Base-by-base conservation (phyloP, 1,140 invertebrate genomes). In the Cataglyphis hispanica region DNA sequence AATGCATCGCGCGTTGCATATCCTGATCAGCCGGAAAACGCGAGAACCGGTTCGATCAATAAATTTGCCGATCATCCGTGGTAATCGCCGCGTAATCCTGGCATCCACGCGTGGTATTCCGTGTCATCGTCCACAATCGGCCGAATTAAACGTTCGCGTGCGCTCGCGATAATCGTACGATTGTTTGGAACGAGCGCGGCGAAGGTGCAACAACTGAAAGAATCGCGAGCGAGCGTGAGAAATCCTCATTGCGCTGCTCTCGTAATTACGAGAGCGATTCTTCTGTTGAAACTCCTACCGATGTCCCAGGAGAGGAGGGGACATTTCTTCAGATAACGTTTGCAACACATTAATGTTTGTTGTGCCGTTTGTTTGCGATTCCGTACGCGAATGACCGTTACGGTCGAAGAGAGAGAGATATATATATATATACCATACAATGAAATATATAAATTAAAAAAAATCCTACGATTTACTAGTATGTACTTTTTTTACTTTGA, bases 171-270 rank as follows among this genome's bases (percentile, higher is more conserved):
- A 60, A 60, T 83, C 43, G 56, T 74, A 11, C 40, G 27, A 16
- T 58, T 76, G 64, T 40, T 58, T 34, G 13, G 22, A 27, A 22
- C 34, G 2, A 40, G 22, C 22, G 74, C 34, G 58, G 40, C 31
- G 53, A 74, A 61, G 46, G 22, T 60, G 50, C 16, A 69, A 80
- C n/a, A 84, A 78, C 43, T 64, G 34, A 58, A 34, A 85, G 83
- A 85, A 78, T 78, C 40, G 37, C 37, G 53, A 37, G 25, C 56
- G 53, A 86, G 84, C 84, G 66, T 81, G 84, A 86, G 76, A 81
- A 63, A 16, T 86, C 31, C 31, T 81, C 84, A 60, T 86, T 81
- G 81, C 22, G 43, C 50, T 6, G 27, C 56, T 85, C 64, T 85
- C 64, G 84, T 80, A 75, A 85, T 69, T 37, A 31, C 43, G 27